These are phyloP conservation scores for Zaprionus kolodkinae DNA, from an alignment of 1,140 invertebrate species.

Conservation along the genomic window DNA sequence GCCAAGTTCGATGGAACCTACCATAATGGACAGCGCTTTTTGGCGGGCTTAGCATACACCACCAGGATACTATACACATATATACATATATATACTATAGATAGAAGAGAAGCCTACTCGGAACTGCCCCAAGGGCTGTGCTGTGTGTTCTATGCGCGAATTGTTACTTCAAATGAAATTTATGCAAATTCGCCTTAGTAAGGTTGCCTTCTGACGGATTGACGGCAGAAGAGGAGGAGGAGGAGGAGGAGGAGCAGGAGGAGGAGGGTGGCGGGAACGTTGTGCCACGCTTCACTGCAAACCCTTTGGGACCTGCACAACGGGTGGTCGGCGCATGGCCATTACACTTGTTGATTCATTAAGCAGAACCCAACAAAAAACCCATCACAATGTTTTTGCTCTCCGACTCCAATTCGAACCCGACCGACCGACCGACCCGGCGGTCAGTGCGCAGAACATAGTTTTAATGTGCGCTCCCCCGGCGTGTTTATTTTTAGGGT, in stretches of 20 bases:
- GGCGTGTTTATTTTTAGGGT: conserved; percentile 65
- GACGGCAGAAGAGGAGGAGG: neutral
- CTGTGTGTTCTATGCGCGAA: conserved; percentile 24
- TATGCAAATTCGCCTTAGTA: conserved; percentile 40
- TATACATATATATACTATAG: too few relatives aligned
- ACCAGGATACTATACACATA: too few relatives aligned
- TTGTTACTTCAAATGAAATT: conserved; percentile 43
- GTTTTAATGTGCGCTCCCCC: conserved; percentile 46
- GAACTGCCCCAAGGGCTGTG: neutral
- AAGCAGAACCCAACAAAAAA: conserved; percentile 38
- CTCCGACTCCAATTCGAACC: conserved; percentile 5
- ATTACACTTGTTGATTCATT: conserved; percentile 73
- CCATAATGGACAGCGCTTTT: conserved; percentile 14
- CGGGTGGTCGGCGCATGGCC: conserved; percentile 6
- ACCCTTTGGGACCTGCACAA: conserved; percentile 24
- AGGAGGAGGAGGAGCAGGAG: neutral
- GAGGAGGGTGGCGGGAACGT: neutral
- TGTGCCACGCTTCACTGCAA: conserved; percentile 14
- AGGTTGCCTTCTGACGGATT: neutral
- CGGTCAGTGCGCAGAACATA: conserved; percentile 16
- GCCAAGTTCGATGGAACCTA: conserved; percentile 36
- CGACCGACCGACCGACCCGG: too few relatives aligned
- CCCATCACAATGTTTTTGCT: conserved; percentile 27
- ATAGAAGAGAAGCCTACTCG: too few relatives aligned
- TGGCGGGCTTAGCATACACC: neutral